Conservation (phyloP, 2,797 vertebrate species). For the Ara ararauna region DNA sequence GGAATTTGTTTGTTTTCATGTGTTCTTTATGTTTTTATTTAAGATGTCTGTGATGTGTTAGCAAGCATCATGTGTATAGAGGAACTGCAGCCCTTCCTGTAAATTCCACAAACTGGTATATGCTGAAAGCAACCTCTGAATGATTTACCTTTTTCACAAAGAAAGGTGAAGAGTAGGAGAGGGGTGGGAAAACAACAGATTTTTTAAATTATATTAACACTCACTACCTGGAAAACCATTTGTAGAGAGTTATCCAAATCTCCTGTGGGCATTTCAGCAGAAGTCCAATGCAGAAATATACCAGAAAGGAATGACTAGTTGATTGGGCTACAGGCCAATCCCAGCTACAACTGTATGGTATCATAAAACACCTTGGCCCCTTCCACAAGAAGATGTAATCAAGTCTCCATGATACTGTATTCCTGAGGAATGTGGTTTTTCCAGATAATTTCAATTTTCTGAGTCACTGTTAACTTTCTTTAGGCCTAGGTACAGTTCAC, state of each 20-base stretch:
- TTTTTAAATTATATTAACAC: constrained; percentile 75
- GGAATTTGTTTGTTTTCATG: constrained; percentile 16
- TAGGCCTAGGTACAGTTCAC: neutral
- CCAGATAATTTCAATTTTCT: constrained; percentile 65
- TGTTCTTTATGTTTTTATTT: neutral
- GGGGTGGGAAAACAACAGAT: constrained; percentile 61
- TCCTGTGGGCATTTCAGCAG: constrained; percentile 65
- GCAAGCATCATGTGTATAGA: constrained; percentile 32
- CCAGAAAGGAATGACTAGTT: constrained; percentile 57
- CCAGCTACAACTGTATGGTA: constrained; percentile 60
- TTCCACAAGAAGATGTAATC: constrained; percentile 68
- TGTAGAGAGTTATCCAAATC: constrained; percentile 64
- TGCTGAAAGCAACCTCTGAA: constrained; percentile 50
- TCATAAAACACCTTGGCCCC: constrained; percentile 69
- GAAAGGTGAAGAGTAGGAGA: constrained; percentile 55
- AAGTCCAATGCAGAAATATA: constrained; percentile 55
- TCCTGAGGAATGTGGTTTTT: constrained; percentile 57
- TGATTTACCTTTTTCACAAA: constrained; percentile 64
- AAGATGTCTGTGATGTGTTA: constrained; percentile 19
- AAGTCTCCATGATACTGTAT: constrained; percentile 51
- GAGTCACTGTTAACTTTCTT: constrained; percentile 59
- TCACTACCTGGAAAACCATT: constrained; percentile 74
- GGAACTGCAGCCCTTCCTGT: constrained; percentile 43
- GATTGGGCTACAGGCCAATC: constrained; percentile 61
- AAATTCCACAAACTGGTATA: constrained; percentile 48